These are phyloP conservation scores for Marmota flaviventris DNA, from an alignment of 2,113 vertebrate species.

Conservation along the genomic window DNA sequence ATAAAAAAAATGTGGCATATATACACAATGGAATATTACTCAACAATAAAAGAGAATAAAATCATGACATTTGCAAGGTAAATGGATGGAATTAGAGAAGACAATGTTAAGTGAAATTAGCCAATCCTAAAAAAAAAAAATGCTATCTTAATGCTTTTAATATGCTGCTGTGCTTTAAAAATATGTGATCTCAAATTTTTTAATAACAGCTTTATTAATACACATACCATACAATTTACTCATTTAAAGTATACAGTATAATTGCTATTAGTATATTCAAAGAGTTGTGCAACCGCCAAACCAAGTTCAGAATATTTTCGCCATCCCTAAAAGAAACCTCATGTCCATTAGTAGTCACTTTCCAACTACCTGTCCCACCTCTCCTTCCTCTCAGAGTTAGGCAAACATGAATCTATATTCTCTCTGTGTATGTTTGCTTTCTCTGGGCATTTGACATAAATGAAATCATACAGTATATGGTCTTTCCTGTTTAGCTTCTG, in stretches of 20 bases:
- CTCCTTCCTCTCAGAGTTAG: not conserved
- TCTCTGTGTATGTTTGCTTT: not conserved
- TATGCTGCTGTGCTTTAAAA: not conserved
- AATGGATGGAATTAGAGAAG: too few species aligned
- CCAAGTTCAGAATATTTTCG: not conserved
- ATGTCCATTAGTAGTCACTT: not conserved
- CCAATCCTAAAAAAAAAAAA: too few species aligned
- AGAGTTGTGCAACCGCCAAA: too few species aligned
- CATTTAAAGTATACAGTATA: not conserved
- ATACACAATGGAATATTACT: too few species aligned
- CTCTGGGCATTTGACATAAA: not conserved
- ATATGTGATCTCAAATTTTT: not conserved
- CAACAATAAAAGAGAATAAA: too few species aligned
- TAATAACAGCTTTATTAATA: slow-evolving; percentile 23
- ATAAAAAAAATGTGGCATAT: too few species aligned
- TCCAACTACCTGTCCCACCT: not conserved
- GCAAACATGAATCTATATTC: not conserved
- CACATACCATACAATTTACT: not conserved
- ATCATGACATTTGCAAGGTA: too few species aligned
- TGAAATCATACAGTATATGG: not conserved
- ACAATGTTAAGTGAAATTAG: too few species aligned
- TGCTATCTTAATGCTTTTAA: slow-evolving; percentile 5
- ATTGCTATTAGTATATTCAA: too few species aligned
- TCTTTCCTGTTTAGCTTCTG: not conserved
- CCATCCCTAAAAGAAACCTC: not conserved